These are phyloP conservation scores for Equus quagga DNA, from an alignment of 2,113 vertebrate species.

Conservation along the genomic window DNA sequence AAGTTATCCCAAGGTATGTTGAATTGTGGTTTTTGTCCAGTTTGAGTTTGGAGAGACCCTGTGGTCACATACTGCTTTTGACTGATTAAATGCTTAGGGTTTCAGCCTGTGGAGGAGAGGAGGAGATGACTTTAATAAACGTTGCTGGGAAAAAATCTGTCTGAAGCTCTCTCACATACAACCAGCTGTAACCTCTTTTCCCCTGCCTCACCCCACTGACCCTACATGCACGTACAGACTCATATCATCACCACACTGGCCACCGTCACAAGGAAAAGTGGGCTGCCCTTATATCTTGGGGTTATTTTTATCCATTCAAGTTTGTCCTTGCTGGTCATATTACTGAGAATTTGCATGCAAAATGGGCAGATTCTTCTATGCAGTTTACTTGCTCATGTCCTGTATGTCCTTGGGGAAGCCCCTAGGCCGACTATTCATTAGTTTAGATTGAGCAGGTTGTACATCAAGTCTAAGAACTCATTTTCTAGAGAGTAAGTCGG, in stretches of 20 bases:
- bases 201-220: neutral
- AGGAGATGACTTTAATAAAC: constrained; percentile 4
- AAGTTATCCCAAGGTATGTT: neutral
- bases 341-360: neutral
- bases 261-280: neutral
- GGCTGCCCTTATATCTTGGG: neutral
- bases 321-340: neutral
- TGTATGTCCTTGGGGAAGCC: neutral
- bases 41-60: neutral
- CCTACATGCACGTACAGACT: too few relatives aligned
- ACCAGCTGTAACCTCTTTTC: neutral
- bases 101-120: neutral
- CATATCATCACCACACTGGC: neutral
- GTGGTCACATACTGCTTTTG: neutral
- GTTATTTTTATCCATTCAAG: neutral
- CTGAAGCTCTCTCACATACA: neutral
- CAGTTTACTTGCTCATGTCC: neutral
- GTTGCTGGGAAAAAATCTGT: neutral
- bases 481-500: neutral
- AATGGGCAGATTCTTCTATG: constrained; percentile 5
- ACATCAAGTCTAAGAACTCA: neutral
- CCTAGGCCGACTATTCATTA: neutral
- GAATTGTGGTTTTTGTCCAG: neutral
- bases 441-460: constrained; percentile 14
- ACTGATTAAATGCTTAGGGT: neutral